Evolutionary conservation across 2,888 invertebrate species (phyloP).

Genomic region (Pheosia tremula): DNA sequence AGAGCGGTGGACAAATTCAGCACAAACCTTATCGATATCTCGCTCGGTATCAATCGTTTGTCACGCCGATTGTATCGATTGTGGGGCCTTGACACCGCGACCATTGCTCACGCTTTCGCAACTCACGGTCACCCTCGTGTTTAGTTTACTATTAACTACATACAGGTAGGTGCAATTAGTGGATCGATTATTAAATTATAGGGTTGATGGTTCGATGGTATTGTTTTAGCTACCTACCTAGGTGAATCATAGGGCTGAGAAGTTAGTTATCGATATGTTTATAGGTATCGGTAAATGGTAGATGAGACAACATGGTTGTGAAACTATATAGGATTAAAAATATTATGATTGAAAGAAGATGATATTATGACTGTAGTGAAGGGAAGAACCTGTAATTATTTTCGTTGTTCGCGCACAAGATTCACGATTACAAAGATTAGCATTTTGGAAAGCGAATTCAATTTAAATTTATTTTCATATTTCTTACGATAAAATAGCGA

Average conservation of each 20-base stretch:
- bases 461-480: background rate
- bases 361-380: background rate
- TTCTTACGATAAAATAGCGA: background rate
- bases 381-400: background rate
- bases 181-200: conserved; percentile 37
- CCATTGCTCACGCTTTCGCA: conserved; percentile 62
- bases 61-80: conserved; percentile 40
- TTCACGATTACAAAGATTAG: background rate
- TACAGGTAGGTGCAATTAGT: conserved; percentile 39
- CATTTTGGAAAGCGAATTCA: background rate
- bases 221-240: conserved; percentile 24
- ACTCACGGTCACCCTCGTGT: conserved; percentile 60
- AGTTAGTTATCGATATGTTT: conserved; percentile 20
- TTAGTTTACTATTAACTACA: conserved; percentile 48
- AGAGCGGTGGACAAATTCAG: background rate
- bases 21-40: conserved; percentile 31
- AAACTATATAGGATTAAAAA: too few species aligned
- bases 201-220: conserved; percentile 25
- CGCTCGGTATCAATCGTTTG: conserved; percentile 36
- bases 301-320: background rate
- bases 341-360: too few species aligned
- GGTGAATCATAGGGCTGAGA: background rate
- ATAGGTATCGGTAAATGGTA: conserved; percentile 9
- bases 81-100: conserved; percentile 66
- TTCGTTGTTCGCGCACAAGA: background rate